Conservation (phyloP, 2,797 vertebrate genomes). For the Oreonectes daqikongensis region DNA sequence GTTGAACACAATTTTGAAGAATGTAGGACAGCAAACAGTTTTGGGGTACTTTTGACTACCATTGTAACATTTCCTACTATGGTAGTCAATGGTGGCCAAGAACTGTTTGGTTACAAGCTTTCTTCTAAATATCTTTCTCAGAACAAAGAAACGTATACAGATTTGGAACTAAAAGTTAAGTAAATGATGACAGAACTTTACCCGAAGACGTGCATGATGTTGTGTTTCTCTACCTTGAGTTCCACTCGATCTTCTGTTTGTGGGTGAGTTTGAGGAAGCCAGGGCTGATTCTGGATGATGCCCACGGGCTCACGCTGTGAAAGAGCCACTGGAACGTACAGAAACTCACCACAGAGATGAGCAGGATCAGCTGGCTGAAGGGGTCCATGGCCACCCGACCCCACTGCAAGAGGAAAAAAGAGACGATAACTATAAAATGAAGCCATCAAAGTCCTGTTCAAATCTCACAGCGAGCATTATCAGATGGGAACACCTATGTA, state of each 20-base stretch:
- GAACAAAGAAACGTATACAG: too few species aligned
- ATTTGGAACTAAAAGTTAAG: too few species aligned
- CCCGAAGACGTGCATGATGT: neutral
- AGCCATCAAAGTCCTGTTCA: neutral
- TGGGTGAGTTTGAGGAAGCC: slow-evolving; percentile 84
- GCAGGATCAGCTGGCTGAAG: slow-evolving; percentile 81
- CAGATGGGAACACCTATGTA: slow-evolving; percentile 17
- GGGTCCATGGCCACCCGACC: slow-evolving; percentile 87
- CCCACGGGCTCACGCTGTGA: slow-evolving; percentile 87
- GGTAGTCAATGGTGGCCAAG: too few species aligned
- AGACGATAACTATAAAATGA: neutral
- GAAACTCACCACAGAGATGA: slow-evolving; percentile 85
- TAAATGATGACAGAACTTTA: too few species aligned
- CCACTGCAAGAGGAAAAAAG: slow-evolving; percentile 58
- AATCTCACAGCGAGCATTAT: neutral
- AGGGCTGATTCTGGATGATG: slow-evolving; percentile 81
- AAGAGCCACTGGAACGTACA: slow-evolving; percentile 91
- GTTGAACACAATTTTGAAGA: too few species aligned
- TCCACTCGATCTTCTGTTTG: slow-evolving; percentile 98
- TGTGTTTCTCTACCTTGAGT: slow-evolving; percentile 87
- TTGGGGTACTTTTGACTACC: too few species aligned
- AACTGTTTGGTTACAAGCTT: too few species aligned
- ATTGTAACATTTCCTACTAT: too few species aligned
- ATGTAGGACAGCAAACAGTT: too few species aligned
- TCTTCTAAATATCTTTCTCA: too few species aligned